Evolutionary conservation across 2,113 vertebrate species (phyloP).

Genomic region (Castor canadensis): DNA sequence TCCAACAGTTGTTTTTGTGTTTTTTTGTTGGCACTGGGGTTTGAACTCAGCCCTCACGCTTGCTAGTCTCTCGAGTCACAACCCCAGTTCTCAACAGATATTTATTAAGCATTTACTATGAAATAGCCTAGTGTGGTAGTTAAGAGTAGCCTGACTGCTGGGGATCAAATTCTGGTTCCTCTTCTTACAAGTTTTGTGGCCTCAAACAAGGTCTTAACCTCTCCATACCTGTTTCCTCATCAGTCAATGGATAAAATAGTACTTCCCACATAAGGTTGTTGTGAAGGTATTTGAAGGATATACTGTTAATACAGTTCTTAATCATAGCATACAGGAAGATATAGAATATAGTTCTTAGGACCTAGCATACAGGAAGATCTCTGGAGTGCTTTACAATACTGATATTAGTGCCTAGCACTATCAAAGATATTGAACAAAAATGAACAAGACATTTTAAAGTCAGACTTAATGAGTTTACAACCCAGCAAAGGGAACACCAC

Average conservation of each 20-base stretch:
- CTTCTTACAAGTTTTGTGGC: background rate
- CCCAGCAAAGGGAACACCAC: background rate
- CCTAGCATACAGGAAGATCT: background rate
- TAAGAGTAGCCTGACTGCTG: background rate
- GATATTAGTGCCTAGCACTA: background rate
- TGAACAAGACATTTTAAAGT: background rate
- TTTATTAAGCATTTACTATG: background rate
- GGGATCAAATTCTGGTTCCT: constrained; percentile 13
- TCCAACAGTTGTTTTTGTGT: too few species aligned
- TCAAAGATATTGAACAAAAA: background rate
- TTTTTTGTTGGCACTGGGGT: too few species aligned
- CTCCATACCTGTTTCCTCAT: background rate
- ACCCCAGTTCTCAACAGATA: too few species aligned
- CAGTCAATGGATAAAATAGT: background rate
- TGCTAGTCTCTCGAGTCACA: too few species aligned
- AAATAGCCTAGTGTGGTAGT: background rate
- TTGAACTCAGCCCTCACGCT: too few species aligned
- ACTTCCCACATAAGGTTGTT: background rate
- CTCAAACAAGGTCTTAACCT: background rate
- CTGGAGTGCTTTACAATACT: background rate
- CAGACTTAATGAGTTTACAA: background rate
- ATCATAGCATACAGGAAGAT: background rate
- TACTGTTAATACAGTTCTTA: background rate
- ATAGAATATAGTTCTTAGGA: too few species aligned
- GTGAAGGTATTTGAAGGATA: background rate